These are phyloP conservation scores for Eretmochelys imbricata DNA, from an alignment of 2,113 vertebrate genomes.

Conservation along the genomic window DNA sequence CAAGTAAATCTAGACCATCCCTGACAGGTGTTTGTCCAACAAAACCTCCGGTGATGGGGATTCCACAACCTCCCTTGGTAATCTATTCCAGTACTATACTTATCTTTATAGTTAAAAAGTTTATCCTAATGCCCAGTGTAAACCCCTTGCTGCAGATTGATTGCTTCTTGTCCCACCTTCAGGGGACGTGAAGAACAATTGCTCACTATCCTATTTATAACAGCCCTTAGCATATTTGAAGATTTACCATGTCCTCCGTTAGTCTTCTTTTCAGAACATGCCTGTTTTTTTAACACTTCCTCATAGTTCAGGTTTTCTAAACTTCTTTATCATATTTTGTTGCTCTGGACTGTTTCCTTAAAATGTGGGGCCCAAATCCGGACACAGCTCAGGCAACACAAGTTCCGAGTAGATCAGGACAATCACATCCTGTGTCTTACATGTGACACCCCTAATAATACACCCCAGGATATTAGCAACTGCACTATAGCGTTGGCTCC, in stretches of 20 bases:
- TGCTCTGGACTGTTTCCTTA: neutral
- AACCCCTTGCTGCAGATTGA: neutral
- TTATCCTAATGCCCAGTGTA: neutral
- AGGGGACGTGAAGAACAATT: neutral
- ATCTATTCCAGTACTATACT: neutral
- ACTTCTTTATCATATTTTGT: neutral
- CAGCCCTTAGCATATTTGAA: neutral
- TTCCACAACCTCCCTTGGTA: neutral
- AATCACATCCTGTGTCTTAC: neutral
- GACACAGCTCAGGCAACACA: neutral
- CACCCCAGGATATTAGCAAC: neutral
- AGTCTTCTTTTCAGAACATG: neutral
- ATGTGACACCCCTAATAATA: neutral
- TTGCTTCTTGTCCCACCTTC: neutral
- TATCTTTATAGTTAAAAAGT: neutral
- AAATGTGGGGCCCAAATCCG: neutral
- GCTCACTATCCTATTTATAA: neutral
- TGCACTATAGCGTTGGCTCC: neutral
- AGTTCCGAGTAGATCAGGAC: too few species aligned
- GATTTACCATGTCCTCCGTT: neutral
- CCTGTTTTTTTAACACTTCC: neutral
- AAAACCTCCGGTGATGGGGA: neutral
- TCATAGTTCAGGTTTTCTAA: neutral
- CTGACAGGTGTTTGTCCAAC: neutral
- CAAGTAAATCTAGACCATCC: neutral